phyloP scores from a whole-genome alignment of 2,888 invertebrate species.

The Sinohyriopsis cumingii region DNA sequence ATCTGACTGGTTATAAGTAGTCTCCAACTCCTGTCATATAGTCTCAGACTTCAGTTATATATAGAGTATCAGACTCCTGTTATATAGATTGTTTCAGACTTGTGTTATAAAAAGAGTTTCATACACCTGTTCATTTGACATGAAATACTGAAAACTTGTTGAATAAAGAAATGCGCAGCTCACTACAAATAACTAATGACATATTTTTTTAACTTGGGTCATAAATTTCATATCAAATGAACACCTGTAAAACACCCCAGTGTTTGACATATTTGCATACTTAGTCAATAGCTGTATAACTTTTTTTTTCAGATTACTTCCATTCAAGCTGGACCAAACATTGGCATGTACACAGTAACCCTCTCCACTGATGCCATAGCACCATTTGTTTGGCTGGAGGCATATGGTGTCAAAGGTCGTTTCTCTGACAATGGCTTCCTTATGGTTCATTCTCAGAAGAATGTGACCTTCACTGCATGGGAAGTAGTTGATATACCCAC shows the following conservation, averaged over 20 bases:
- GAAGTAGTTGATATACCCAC: conserved; percentile 25
- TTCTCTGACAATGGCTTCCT: conserved; percentile 86
- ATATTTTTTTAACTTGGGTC: too few relatives aligned
- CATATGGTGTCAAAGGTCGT: conserved; percentile 74
- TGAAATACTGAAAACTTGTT: too few relatives aligned
- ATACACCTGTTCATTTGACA: too few relatives aligned
- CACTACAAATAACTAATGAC: too few relatives aligned
- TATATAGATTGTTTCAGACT: too few relatives aligned
- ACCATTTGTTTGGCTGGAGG: conserved; percentile 70
- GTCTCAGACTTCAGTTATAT: too few relatives aligned
- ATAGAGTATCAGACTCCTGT: too few relatives aligned
- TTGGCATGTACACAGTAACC: conserved; percentile 41
- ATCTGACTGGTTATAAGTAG: too few relatives aligned
- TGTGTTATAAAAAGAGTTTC: too few relatives aligned
- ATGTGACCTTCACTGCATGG: conserved; percentile 53
- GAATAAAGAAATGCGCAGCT: too few relatives aligned
- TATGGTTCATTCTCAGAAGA: conserved; percentile 58
- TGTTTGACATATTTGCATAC: too few relatives aligned
- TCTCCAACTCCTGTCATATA: too few relatives aligned
- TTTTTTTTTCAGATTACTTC: conserved; percentile 43
- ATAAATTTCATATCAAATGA: background rate
- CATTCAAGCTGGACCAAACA: conserved; percentile 28
- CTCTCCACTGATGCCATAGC: conserved; percentile 57
- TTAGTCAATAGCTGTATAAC: background rate
- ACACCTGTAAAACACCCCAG: background rate